Evolutionary conservation across 2,113 vertebrate species (phyloP).

Genomic region (Ptyas mucosa): DNA sequence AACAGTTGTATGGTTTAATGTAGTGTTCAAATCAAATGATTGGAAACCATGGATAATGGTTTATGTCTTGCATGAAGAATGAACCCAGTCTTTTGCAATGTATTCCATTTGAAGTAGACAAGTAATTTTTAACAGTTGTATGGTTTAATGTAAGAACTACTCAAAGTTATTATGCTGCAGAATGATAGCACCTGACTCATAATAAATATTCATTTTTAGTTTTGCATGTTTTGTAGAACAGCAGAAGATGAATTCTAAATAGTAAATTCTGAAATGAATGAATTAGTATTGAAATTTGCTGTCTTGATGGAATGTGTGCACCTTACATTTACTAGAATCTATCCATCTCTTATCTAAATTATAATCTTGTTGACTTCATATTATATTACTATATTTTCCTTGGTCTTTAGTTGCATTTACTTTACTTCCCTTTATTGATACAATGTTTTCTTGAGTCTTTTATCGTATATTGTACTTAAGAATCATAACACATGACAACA

Average conservation of each 20-base stretch:
- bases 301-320: neutral
- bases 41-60: neutral
- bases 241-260: neutral
- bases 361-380: neutral
- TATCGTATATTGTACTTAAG: neutral
- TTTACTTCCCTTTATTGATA: slow-evolving; percentile 5
- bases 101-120: neutral
- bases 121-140: neutral
- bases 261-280: neutral
- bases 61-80: neutral
- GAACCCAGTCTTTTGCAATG: neutral
- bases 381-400: neutral
- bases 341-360: neutral
- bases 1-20: neutral
- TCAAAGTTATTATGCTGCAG: neutral
- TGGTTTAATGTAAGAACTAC: neutral
- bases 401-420: slow-evolving; percentile 21
- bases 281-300: neutral
- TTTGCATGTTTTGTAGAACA: neutral
- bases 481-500: neutral
- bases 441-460: neutral
- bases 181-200: neutral
- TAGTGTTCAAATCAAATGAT: neutral
- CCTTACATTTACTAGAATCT: neutral
- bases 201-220: neutral